Base-by-base conservation (phyloP, 2,113 vertebrate species). In the Danionella cerebrum region DNA sequence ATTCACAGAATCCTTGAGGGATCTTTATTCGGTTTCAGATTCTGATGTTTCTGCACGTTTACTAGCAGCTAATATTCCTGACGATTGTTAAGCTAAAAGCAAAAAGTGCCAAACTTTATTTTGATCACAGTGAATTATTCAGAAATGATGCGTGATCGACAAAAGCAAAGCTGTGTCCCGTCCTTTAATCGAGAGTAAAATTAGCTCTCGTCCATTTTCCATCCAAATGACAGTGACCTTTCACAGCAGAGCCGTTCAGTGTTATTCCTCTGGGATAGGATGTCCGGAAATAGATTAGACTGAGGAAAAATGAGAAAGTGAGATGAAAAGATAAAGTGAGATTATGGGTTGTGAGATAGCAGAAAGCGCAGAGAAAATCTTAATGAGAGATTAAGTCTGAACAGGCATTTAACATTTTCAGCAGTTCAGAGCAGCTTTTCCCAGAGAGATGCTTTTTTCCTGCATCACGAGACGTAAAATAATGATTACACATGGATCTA, bases 201-300 rank as follows among this genome's bases (percentile, higher is more conserved):
- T 75, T 67, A 75, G 57, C 55, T 71, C 69, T 65, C 72, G 45
- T 77, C 75, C 73, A 39, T 51, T 63, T 48, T 70, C 60, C 65
- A 60, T 67, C 69, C 52, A 70, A 70, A 65, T 64, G 77, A 79
- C 55, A 55, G 62, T 71, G 74, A 77, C 74, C 77, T 79, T 79
- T 79, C 64, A 50, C 59, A 69, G 60, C 50, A 74, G 51, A 70
- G 66, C 68, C 52, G 44, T 72, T 77, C 66, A 25, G 2, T 42
- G 53, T 54, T 47, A 53, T 57, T 69, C 16, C 6, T 27, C 58
- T 12, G 36, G 36, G 65, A 52, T 4, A 10, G 42, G 55, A 69
- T 58, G 57, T 44, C 39, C 42, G 10, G 45, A 70, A 69, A 71
- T 50, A 71, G 35, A 73, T 38, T 45, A 13, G 42, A 57, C 33